These are phyloP conservation scores for Lumbricus terrestris DNA, from an alignment of 2,888 invertebrate genomes.

Conservation along the genomic window DNA sequence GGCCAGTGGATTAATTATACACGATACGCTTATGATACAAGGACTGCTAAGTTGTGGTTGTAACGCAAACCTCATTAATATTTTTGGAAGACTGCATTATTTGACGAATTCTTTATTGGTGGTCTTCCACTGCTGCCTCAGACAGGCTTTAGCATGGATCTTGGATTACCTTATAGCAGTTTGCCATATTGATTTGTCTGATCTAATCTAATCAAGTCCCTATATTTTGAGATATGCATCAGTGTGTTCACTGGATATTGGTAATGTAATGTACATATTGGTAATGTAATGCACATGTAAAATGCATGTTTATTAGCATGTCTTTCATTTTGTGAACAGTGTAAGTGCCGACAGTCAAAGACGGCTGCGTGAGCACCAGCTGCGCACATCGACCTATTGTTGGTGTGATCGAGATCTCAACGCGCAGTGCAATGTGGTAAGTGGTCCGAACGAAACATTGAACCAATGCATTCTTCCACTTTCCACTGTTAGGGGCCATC, in stretches of 20 bases:
- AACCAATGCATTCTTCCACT: neutral
- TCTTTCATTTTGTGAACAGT: constrained; percentile 17
- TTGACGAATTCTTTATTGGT: neutral
- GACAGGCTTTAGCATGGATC: neutral
- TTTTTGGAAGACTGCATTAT: neutral
- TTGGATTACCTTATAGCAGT: neutral
- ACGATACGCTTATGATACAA: neutral
- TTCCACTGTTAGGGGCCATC: too few relatives aligned
- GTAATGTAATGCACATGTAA: too few relatives aligned
- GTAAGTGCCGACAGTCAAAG: constrained; percentile 22
- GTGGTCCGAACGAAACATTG: neutral
- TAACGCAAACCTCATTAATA: neutral
- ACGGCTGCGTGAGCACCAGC: constrained; percentile 42
- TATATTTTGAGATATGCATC: neutral
- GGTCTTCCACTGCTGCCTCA: neutral
- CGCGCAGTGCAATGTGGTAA: neutral
- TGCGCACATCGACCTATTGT: constrained; percentile 32
- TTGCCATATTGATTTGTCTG: neutral
- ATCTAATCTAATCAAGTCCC: neutral
- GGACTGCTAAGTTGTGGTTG: neutral
- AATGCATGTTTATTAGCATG: neutral
- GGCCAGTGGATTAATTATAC: neutral
- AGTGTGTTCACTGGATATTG: too few relatives aligned
- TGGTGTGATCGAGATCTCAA: constrained; percentile 3
- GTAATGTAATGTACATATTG: too few relatives aligned